Evolutionary conservation across 2,113 vertebrate species (phyloP), one percentile per base, ranked within the genome.

Genomic region (Phylloscopus trochiloides): DNA sequence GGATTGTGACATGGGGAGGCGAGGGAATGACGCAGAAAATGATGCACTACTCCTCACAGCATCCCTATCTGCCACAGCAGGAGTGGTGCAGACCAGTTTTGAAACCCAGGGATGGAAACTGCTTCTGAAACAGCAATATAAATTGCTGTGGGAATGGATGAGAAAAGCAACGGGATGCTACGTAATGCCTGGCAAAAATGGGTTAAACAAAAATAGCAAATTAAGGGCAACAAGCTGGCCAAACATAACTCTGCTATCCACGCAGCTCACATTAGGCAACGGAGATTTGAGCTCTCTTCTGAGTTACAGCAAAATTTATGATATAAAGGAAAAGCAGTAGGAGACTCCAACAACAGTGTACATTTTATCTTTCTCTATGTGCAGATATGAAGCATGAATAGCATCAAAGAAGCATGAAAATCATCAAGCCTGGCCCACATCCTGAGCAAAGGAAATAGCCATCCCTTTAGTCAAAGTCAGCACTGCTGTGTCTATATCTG

Each of bases 171-270:
- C 1, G 0, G 32, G 55, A 55, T 77, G 48, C 55, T 57, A 71
- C 5, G 2, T 40, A 62, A 72, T 1, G 1, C 59, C 82, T 93
- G 90, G 76, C 88, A 94, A 92, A 96, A 93, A 94, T 10, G 75
- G 71, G 72, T 93, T 90, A 92, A 96, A 88, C 31, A 92, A 95
- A 95, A 95, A 90, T 71, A 96, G 79, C 86, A 74, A 90, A 90
- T 74, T 55, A 40, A 34, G 72, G 68, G 71, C 72, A 86, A 71
- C 28, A 21, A 94, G 83, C 72, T 72, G 72, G 82, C 82, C 96
- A 93, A 90, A 83, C 72, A 74, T 31, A 94, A 84, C 75, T 77
- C 28, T 52, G 75, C 92, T 94, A 77, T 88, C 86, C 92, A 71
- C 32, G 18, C 70, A 94, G 79, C 72, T 68, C 80, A 74, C 10